Percentiles rank a stretch among this genome's conserved stretches.
Evolutionary conservation across 2,797 vertebrate species (phyloP).

Genomic region (Diplodus sargus): DNA sequence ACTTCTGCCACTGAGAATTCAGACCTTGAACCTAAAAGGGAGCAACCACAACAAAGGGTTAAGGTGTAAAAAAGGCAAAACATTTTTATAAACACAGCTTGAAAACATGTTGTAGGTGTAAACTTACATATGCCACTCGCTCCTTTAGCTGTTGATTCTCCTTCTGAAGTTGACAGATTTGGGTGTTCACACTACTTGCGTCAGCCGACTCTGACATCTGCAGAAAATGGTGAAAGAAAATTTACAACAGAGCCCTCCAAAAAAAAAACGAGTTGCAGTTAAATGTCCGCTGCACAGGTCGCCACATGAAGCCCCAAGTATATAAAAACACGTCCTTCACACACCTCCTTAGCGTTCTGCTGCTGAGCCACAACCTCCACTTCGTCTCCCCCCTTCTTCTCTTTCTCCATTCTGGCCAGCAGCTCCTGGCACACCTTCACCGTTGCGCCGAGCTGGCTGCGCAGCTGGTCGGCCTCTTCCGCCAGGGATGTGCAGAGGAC

Average conservation of each 20-base stretch:
- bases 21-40: constrained; percentile 90
- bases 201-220: constrained; percentile 74
- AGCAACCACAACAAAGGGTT: background rate
- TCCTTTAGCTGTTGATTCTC: constrained; percentile 91
- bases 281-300: background rate
- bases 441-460: constrained; percentile 86
- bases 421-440: constrained; percentile 94
- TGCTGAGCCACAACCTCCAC: constrained; percentile 51
- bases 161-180: constrained; percentile 85
- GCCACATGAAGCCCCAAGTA: background rate
- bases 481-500: constrained; percentile 90
- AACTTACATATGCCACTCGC: constrained; percentile 91
- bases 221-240: constrained; percentile 29
- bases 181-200: constrained; percentile 57
- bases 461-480: constrained; percentile 90
- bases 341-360: constrained; percentile 82
- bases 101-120: constrained; percentile 23
- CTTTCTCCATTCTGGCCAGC: constrained; percentile 87
- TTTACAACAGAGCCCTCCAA: constrained; percentile 2
- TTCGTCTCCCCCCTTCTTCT: constrained; percentile 63
- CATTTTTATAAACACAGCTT: background rate
- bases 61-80: too few relatives aligned
- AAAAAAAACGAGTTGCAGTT: background rate
- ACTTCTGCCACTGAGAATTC: constrained; percentile 96
- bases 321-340: constrained; percentile 35